Evolutionary conservation across 2,113 vertebrate genomes (phyloP).

Genomic region (Tretioscincus oriximinensis): DNA sequence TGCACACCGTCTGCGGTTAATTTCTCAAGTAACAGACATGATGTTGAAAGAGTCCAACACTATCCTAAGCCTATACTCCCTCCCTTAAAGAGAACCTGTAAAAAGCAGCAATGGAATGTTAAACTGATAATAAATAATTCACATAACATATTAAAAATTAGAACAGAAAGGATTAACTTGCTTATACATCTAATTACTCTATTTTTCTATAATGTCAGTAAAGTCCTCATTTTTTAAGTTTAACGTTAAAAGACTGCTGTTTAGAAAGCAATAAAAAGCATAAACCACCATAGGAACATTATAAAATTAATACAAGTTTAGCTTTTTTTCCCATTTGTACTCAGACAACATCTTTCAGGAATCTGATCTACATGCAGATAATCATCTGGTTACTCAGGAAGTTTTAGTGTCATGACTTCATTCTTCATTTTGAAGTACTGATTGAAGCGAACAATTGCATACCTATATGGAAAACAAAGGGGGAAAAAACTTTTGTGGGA

Average conservation of each 20-base stretch:
- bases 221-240: constrained; percentile 67
- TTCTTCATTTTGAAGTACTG: constrained; percentile 98
- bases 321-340: constrained; percentile 70
- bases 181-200: constrained; percentile 62
- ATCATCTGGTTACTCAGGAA: constrained; percentile 82
- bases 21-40: constrained; percentile 59
- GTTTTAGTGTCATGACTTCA: constrained; percentile 79
- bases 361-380: constrained; percentile 56
- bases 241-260: constrained; percentile 69
- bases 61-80: constrained; percentile 61
- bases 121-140: constrained; percentile 78
- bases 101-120: constrained; percentile 72
- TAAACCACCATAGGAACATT: constrained; percentile 72
- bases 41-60: constrained; percentile 58
- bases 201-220: constrained; percentile 64
- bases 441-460: constrained; percentile 92
- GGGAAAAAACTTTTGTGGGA: background rate
- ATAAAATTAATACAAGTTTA: constrained; percentile 72
- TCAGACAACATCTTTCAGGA: constrained; percentile 60
- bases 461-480: constrained; percentile 73
- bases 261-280: constrained; percentile 68
- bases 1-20: constrained; percentile 22
- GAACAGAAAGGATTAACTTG: constrained; percentile 64
- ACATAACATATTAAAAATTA: constrained; percentile 74
- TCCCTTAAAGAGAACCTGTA: constrained; percentile 56